Evolutionary conservation across 2,113 vertebrate species (phyloP).

Genomic region (Dendrocopos noguchii): DNA sequence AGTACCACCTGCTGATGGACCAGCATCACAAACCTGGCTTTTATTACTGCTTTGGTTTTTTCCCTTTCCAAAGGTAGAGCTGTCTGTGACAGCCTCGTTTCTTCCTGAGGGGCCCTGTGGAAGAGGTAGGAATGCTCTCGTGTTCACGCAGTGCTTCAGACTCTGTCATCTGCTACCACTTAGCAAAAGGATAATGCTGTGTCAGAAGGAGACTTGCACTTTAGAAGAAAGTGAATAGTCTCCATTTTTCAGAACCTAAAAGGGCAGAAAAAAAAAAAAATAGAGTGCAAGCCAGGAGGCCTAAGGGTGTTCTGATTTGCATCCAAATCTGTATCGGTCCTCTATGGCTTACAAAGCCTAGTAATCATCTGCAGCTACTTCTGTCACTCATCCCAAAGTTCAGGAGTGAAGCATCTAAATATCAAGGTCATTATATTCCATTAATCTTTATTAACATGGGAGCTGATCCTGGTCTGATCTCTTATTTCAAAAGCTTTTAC

Average conservation of each 20-base stretch:
- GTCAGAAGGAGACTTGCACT: constrained; percentile 21
- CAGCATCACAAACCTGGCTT: constrained; percentile 59
- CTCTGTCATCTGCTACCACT: constrained; percentile 58
- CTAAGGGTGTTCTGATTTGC: constrained; percentile 7
- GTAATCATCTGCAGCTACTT: not conserved
- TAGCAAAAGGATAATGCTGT: constrained; percentile 34
- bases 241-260: constrained; percentile 13
- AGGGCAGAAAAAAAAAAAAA: not conserved
- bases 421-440: not conserved
- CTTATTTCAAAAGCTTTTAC: constrained; percentile 2
- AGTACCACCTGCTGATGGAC: constrained; percentile 71
- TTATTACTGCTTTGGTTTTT: not conserved
- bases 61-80: not conserved
- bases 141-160: not conserved
- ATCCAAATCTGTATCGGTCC: not conserved
- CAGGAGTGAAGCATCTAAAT: not conserved
- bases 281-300: not conserved
- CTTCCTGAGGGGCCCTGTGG: constrained; percentile 28
- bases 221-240: constrained; percentile 24
- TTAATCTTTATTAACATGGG: not conserved
- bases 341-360: not conserved
- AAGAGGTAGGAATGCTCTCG: not conserved
- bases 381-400: not conserved
- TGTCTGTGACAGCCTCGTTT: not conserved
- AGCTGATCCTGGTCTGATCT: not conserved